These are phyloP conservation scores for Acrobasis suavella DNA, from an alignment of 2,888 invertebrate species.

Conservation along the genomic window DNA sequence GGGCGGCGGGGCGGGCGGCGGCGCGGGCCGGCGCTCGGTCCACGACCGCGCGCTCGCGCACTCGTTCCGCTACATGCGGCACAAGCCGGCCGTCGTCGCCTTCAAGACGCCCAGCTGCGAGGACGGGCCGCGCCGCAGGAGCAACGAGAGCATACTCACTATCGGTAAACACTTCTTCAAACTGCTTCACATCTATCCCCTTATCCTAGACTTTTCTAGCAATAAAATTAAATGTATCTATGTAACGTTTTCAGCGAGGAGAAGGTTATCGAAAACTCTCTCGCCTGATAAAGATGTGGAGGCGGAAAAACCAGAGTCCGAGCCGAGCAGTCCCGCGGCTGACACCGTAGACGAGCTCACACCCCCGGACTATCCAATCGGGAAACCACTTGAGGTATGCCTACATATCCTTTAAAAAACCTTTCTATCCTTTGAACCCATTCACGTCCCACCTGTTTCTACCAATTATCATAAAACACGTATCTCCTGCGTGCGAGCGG, in stretches of 20 bases:
- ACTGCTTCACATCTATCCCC: too few relatives aligned
- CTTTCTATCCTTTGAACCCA: too few relatives aligned
- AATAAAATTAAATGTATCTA: background rate
- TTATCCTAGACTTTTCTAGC: too few relatives aligned
- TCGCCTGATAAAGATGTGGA: slow-evolving; percentile 84
- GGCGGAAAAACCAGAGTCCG: slow-evolving; percentile 38
- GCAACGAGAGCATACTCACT: slow-evolving; percentile 81
- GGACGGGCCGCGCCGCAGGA: slow-evolving; percentile 33
- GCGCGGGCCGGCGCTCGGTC: slow-evolving; percentile 88
- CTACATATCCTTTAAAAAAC: too few relatives aligned
- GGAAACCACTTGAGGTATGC: slow-evolving; percentile 90
- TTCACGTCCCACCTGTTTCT: too few relatives aligned
- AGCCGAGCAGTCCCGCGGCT: slow-evolving; percentile 35
- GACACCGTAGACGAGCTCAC: slow-evolving; percentile 39
- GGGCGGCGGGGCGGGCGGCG: slow-evolving; percentile 84
- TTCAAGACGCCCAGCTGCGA: slow-evolving; percentile 91
- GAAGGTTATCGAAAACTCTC: slow-evolving; percentile 69
- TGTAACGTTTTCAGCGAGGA: slow-evolving; percentile 53
- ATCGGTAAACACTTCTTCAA: slow-evolving; percentile 53
- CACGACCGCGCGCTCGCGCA: slow-evolving; percentile 91
- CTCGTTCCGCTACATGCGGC: slow-evolving; percentile 94
- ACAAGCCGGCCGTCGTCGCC: slow-evolving; percentile 93
- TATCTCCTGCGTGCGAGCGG: too few relatives aligned
- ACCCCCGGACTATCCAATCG: slow-evolving; percentile 86
- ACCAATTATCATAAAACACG: too few relatives aligned